Conservation (phyloP, 2,888 invertebrate genomes). For the Cybosia mesomella region DNA sequence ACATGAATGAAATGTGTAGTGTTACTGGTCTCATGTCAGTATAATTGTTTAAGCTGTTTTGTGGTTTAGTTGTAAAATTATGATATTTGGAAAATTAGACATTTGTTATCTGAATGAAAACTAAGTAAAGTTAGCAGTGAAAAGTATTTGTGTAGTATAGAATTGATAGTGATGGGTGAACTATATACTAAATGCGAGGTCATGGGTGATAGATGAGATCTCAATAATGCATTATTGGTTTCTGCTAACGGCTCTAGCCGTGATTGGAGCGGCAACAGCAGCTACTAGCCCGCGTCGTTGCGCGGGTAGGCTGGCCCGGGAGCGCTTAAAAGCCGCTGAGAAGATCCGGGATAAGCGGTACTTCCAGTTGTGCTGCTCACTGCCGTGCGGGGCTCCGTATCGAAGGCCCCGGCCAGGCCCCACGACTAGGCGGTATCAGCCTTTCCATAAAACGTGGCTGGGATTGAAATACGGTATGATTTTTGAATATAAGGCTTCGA, state of each 20-base stretch:
- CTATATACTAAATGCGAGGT: conserved; percentile 20
- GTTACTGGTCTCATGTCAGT: neutral
- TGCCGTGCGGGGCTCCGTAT: conserved; percentile 64
- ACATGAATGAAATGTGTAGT: conserved; percentile 19
- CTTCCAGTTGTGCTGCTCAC: conserved; percentile 74
- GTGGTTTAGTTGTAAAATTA: neutral
- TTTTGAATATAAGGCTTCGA: neutral
- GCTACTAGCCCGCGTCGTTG: conserved; percentile 69
- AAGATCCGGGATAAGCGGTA: conserved; percentile 81
- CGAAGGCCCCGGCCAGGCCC: conserved; percentile 63
- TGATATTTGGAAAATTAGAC: neutral
- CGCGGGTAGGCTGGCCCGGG: conserved; percentile 76
- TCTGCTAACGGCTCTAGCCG: conserved; percentile 43
- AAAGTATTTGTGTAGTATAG: neutral
- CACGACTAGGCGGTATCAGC: conserved; percentile 71
- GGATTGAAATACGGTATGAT: conserved; percentile 79
- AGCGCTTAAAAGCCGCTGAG: conserved; percentile 80
- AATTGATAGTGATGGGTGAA: conserved; percentile 13
- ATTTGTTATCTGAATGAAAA: neutral
- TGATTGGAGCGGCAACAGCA: conserved; percentile 44
- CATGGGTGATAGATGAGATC: conserved; percentile 34
- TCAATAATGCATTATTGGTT: conserved; percentile 44
- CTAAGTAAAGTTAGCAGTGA: neutral
- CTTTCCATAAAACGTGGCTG: conserved; percentile 80
- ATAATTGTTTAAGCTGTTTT: neutral